Conservation (phyloP, 2,888 invertebrate species). For the Ormyrus rosae region DNA sequence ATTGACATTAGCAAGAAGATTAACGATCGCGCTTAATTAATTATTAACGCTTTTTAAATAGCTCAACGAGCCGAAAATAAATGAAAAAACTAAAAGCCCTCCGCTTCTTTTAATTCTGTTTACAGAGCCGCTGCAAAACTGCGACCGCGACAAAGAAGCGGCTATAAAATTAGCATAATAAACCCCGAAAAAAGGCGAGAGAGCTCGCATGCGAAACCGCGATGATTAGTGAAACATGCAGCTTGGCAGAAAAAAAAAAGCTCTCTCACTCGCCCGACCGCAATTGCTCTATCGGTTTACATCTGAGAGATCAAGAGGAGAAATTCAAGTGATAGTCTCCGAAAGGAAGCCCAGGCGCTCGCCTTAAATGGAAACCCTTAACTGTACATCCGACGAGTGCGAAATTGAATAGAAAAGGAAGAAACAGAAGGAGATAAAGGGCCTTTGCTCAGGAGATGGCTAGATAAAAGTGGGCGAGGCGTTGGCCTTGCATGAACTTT, state of each 20-base stretch:
- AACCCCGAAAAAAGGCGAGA: background rate
- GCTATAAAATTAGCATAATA: slow-evolving; percentile 29
- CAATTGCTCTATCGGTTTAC: too few species aligned
- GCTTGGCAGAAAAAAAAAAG: too few species aligned
- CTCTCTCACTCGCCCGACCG: too few species aligned
- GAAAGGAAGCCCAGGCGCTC: too few species aligned
- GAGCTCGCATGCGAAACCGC: background rate
- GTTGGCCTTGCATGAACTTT: slow-evolving; percentile 71
- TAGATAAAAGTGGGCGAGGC: slow-evolving; percentile 71
- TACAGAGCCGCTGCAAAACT: slow-evolving; percentile 12
- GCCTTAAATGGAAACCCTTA: too few species aligned
- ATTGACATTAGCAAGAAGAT: background rate
- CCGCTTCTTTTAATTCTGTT: too few species aligned
- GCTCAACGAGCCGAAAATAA: too few species aligned
- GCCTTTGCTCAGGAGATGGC: background rate
- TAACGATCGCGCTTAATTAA: too few species aligned
- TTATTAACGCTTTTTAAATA: too few species aligned
- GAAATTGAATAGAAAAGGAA: slow-evolving; percentile 5
- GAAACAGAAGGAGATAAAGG: background rate
- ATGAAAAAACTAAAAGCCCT: too few species aligned
- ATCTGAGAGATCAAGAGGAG: too few species aligned
- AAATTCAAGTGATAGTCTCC: too few species aligned
- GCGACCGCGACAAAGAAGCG: background rate
- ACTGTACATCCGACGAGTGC: background rate
- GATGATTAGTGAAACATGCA: background rate